Conservation (phyloP, 2,888 invertebrate species). For the Caenorhabditis auriculariae region DNA sequence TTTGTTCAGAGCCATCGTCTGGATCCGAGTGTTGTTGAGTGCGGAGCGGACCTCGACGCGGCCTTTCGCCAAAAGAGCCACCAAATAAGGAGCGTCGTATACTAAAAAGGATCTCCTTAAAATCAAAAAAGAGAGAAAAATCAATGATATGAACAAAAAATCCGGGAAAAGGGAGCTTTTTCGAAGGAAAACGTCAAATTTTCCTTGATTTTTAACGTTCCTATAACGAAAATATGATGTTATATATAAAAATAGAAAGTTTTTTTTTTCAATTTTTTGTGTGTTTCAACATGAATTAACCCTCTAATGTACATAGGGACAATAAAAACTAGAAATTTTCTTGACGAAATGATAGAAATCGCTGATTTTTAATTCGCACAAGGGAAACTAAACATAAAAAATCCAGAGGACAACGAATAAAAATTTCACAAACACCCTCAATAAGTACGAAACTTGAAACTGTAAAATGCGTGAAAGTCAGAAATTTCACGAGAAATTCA, state of each 20-base stretch:
- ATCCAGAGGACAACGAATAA: too few relatives aligned
- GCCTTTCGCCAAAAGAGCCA: constrained; percentile 77
- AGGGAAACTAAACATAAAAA: too few relatives aligned
- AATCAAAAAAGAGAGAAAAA: neutral
- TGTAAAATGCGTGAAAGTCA: too few relatives aligned
- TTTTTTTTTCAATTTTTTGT: neutral
- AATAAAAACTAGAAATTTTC: too few relatives aligned
- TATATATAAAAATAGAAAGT: neutral
- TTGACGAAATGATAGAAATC: too few relatives aligned
- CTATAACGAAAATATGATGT: neutral
- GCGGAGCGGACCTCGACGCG: constrained; percentile 83
- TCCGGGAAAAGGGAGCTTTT: neutral
- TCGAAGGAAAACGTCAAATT: neutral
- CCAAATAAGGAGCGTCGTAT: constrained; percentile 88
- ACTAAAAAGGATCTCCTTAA: constrained; percentile 17
- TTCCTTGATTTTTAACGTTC: neutral
- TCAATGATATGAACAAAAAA: neutral
- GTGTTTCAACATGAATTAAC: too few relatives aligned
- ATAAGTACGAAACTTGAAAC: too few relatives aligned
- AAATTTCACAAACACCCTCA: too few relatives aligned
- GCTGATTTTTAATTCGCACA: too few relatives aligned
- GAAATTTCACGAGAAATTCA: too few relatives aligned
- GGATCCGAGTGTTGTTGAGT: constrained; percentile 79
- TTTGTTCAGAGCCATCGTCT: constrained; percentile 74
- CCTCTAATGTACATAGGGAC: too few relatives aligned